phyloP scores from a whole-genome alignment of 2,797 vertebrate genomes.

The Lophura swinhoii region DNA sequence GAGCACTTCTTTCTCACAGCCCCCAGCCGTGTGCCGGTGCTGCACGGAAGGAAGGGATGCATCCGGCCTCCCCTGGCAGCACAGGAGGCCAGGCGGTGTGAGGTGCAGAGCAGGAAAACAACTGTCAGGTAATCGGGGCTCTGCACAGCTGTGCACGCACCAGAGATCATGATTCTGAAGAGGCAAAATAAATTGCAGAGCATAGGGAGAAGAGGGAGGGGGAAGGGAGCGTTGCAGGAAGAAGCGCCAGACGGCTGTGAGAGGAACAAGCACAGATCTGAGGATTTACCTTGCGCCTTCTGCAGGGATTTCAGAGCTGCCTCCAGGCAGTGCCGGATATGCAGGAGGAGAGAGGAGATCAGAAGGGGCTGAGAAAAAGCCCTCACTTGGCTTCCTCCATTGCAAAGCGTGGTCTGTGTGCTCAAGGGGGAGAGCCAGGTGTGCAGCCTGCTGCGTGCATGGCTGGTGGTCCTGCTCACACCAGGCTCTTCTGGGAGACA shows the following conservation, averaged over 20 bases:
- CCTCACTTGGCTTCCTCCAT: background rate
- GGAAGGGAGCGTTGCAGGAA: background rate
- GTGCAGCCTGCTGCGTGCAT: conserved; percentile 3
- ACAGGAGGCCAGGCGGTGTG: background rate
- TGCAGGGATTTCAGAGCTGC: background rate
- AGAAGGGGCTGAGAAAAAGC: conserved; percentile 39
- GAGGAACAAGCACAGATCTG: conserved; percentile 9
- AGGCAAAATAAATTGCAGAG: background rate
- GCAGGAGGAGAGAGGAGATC: background rate
- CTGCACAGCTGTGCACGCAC: fast-evolving
- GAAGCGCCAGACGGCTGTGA: fast-evolving
- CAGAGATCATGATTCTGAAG: background rate
- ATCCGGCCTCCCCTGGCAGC: background rate
- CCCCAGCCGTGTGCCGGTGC: fast-evolving
- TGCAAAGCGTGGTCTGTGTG: background rate
- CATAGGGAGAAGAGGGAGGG: background rate
- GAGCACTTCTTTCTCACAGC: background rate
- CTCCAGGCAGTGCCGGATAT: conserved; percentile 7
- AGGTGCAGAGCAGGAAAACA: background rate
- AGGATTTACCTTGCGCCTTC: conserved; percentile 2
- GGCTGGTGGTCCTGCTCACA: background rate
- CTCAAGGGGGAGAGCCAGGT: conserved; percentile 48
- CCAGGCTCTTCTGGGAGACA: background rate
- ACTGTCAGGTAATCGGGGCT: background rate
- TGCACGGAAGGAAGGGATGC: background rate